A percentile compares a stretch with the other conserved stretches of the same genome.
These are phyloP conservation scores for Thaumatotibia leucotreta DNA, from an alignment of 1,140 invertebrate genomes.

Conservation along the genomic window DNA sequence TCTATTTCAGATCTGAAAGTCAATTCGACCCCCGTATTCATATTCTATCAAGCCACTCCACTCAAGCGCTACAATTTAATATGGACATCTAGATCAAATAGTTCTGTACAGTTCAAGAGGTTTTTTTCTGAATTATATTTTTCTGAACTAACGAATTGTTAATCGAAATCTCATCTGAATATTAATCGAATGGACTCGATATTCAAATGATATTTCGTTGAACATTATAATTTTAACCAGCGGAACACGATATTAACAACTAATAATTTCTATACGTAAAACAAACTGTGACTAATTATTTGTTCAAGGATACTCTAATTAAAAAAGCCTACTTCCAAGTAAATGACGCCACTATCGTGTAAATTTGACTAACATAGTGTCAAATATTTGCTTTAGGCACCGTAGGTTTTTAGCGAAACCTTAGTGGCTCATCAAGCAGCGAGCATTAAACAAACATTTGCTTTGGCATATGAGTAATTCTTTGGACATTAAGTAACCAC, in stretches of 20 bases:
- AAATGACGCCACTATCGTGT: conserved; percentile 1
- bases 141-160: no score
- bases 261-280: no score
- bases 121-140: no score
- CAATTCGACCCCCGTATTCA: conserved; percentile 46
- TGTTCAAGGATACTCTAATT: background rate
- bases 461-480: conserved; percentile 57
- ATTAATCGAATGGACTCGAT: no score
- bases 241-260: no score
- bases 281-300: background rate
- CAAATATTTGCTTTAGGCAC: conserved; percentile 7
- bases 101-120: background rate
- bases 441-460: conserved; percentile 53
- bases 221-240: no score
- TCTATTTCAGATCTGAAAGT: conserved; percentile 67
- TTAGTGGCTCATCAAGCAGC: conserved; percentile 42
- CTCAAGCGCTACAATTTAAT: conserved; percentile 15
- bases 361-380: conserved; percentile 4
- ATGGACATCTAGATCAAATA: background rate
- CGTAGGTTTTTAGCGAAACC: conserved; percentile 26
- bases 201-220: no score
- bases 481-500: conserved; percentile 64
- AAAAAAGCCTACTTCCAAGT: background rate
- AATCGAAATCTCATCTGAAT: no score
- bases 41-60: conserved; percentile 41